A percentile compares a stretch with the other conserved stretches of the same genome.
Evolutionary conservation across 2,797 vertebrate species (phyloP).

Genomic region (Epinephelus awoara): DNA sequence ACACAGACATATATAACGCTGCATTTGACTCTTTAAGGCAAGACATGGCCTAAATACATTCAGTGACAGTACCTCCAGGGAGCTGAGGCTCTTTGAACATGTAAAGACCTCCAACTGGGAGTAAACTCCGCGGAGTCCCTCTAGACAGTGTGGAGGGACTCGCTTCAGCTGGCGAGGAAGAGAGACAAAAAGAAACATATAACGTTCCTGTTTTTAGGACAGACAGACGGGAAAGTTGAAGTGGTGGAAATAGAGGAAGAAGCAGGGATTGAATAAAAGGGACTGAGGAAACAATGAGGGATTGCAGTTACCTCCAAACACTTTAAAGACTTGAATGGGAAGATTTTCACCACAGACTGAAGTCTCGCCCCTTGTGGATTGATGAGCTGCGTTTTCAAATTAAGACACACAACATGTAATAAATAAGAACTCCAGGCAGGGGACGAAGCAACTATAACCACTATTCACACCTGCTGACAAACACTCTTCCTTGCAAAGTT

Average conservation of each 20-base stretch:
- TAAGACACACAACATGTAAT: background rate
- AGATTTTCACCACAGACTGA: constrained; percentile 93
- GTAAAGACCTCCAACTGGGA: constrained; percentile 95
- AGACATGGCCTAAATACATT: background rate
- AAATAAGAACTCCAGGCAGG: background rate
- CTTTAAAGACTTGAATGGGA: constrained; percentile 95
- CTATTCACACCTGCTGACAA: background rate
- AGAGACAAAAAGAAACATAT: background rate
- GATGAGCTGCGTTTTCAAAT: constrained; percentile 84
- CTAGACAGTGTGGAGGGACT: constrained; percentile 93
- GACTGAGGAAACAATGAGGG: background rate
- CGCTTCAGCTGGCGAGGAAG: constrained; percentile 87
- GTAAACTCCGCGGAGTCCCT: constrained; percentile 92
- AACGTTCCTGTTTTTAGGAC: background rate
- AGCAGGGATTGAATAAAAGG: background rate
- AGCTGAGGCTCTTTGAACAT: constrained; percentile 92
- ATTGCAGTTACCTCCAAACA: constrained; percentile 89
- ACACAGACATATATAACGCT: constrained; percentile 1
- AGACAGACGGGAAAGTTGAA: background rate
- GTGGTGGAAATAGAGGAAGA: background rate
- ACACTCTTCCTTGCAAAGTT: background rate
- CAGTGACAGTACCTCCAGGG: constrained; percentile 88
- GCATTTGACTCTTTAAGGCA: background rate
- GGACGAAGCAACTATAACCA: background rate
- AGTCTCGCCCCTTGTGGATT: constrained; percentile 85